Percentiles rank a stretch among this genome's conserved stretches.
phyloP scores from a whole-genome alignment of 2,888 invertebrate species.

The Carcina quercana region DNA sequence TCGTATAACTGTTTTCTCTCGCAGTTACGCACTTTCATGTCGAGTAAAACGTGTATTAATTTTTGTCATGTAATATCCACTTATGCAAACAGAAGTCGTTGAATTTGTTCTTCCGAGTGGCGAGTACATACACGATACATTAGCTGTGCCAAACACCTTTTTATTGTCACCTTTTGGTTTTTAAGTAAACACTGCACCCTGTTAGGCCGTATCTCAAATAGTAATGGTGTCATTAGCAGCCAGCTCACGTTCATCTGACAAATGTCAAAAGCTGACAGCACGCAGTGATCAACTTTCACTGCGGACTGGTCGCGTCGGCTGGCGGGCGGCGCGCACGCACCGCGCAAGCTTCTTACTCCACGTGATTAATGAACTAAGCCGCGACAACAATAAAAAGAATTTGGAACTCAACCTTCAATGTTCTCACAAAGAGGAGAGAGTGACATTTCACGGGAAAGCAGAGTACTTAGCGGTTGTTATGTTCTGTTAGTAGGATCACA shows the following conservation, averaged over 20 bases:
- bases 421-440: too few relatives aligned
- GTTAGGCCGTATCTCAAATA: slow-evolving; percentile 13
- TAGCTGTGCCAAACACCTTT: slow-evolving; percentile 1
- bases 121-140: slow-evolving; percentile 1
- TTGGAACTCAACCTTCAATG: too few relatives aligned
- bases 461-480: too few relatives aligned
- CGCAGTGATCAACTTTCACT: slow-evolving; percentile 50
- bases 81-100: slow-evolving; percentile 2
- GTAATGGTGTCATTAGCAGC: slow-evolving; percentile 24
- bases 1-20: background rate
- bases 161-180: slow-evolving; percentile 4
- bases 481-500: too few relatives aligned
- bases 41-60: too few relatives aligned
- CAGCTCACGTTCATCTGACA: slow-evolving; percentile 35
- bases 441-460: too few relatives aligned
- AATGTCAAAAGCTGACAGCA: slow-evolving; percentile 34
- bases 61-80: slow-evolving; percentile 4
- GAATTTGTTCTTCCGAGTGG: slow-evolving; percentile 3
- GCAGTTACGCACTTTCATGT: background rate
- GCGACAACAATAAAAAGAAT: too few relatives aligned
- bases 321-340: slow-evolving; percentile 6
- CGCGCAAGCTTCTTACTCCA: too few relatives aligned
- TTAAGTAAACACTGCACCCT: slow-evolving; percentile 2
- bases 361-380: too few relatives aligned
- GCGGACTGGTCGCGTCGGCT: slow-evolving; percentile 24